Evolutionary conservation across 2,888 invertebrate species (phyloP), one percentile per base, ranked within the genome.

Genomic region (Nomada hirtipes): DNA sequence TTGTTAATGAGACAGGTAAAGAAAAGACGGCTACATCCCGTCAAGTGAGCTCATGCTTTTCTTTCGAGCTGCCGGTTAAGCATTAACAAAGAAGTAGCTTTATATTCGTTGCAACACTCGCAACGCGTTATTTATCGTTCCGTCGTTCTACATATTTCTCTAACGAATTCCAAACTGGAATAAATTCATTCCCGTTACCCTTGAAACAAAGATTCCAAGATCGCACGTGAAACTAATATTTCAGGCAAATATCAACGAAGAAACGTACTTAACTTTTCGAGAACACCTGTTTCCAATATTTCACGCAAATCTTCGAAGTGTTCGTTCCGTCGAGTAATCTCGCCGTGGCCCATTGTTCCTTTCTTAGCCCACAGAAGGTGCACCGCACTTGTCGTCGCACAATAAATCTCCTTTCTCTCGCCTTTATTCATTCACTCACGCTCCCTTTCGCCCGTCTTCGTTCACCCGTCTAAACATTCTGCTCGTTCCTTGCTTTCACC

Each of bases 1-100:
- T 80, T 72, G 72, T 80, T 77, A 77, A 75, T 23, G 55, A 71
- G 65, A 29, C 59, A 26, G 29, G 11, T 53, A 13, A 50, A 65
- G 76, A 63, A 68, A 57, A 44, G 55, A 55, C 50, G 60, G 50
- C 55, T 26, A 18, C 18, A 15, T 29, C 23, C 29, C 50, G 23
- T 15, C 36, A 23, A 72, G 73, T n/a, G 64, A 59, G 23, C 55
- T 50, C n/a, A 7, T 4, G 60, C 57, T 42, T 65, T 60, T 20
- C 44, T 44, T 55, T 26, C 18, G 64, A 44, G 23, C 42, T 47
- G 36, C 44, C 26, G 42, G 59, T 82, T 74, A 70, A 65, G 52
- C 36, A 60, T 42, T 60, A 71, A 80, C 57, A 63, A 72, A 68
- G 68, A 79, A 52, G 72, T 52, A 59, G 20, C 15, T 52, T 63